Percentiles rank a stretch among this genome's conserved stretches.
Conservation (phyloP, 2,797 vertebrate genomes). For the Pipistrellus pipistrellus region DNA sequence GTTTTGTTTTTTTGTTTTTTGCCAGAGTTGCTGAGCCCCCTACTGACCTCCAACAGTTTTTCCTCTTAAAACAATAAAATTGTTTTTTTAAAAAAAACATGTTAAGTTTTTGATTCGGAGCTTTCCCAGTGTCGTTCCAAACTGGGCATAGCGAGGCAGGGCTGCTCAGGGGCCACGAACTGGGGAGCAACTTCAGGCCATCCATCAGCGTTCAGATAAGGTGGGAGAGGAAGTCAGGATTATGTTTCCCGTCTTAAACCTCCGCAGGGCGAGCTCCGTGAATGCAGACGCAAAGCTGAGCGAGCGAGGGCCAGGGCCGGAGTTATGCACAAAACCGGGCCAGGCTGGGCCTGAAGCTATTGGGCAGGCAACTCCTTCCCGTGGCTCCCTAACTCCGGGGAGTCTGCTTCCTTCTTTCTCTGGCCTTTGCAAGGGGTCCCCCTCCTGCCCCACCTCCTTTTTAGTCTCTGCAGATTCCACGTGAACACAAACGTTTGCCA, state of each 20-base stretch:
- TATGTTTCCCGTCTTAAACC: constrained; percentile 35
- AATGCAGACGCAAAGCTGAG: constrained; percentile 15
- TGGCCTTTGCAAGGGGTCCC: not conserved
- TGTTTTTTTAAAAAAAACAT: not conserved
- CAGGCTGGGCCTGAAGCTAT: not conserved
- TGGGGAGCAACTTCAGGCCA: not conserved
- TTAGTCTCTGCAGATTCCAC: not conserved
- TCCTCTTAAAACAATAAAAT: constrained; percentile 56
- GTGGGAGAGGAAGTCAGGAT: constrained; percentile 66
- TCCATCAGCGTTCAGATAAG: constrained; percentile 63
- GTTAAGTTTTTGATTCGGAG: constrained; percentile 35
- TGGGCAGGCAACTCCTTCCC: not conserved
- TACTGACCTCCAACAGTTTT: constrained; percentile 1
- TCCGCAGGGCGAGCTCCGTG: constrained; percentile 11
- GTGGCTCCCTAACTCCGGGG: not conserved
- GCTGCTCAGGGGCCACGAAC: not conserved
- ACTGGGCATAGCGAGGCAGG: not conserved
- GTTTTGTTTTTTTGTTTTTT: not conserved
- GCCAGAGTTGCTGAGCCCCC: constrained; percentile 1
- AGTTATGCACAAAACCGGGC: not conserved
- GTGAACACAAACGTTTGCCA: constrained; percentile 5
- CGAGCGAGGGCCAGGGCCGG: not conserved
- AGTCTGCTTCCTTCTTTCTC: not conserved
- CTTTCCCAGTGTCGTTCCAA: not conserved
- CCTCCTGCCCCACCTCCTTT: not conserved